These are phyloP conservation scores for Pituophis catenifer DNA, from an alignment of 2,113 vertebrate species.

Conservation along the genomic window DNA sequence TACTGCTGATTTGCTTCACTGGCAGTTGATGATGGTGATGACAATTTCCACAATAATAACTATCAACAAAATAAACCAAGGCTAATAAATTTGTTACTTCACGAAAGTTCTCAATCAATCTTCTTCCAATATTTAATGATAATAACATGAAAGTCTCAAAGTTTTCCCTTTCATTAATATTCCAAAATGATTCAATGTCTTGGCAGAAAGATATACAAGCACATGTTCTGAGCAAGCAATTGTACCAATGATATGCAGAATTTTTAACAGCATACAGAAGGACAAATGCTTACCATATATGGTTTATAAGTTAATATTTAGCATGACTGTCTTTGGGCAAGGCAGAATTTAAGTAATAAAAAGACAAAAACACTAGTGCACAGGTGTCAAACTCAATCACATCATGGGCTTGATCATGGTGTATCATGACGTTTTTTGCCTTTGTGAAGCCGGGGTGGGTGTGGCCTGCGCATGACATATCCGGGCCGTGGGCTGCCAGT, in stretches of 20 bases:
- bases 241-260: neutral
- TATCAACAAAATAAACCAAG: neutral
- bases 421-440: too few species aligned
- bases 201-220: neutral
- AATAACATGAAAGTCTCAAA: neutral
- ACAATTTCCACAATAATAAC: neutral
- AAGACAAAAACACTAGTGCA: neutral
- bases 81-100: neutral
- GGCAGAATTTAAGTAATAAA: neutral
- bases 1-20: neutral
- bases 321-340: neutral
- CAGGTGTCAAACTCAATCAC: too few species aligned
- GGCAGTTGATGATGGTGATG: neutral
- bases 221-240: neutral
- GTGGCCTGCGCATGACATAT: accelerated
- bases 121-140: neutral
- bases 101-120: neutral
- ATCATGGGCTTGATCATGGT: too few species aligned
- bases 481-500: accelerated
- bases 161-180: neutral
- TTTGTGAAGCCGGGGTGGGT: too few species aligned
- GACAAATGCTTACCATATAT: neutral
- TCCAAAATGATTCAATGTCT: neutral
- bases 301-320: neutral
- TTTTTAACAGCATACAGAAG: neutral